phyloP scores from a whole-genome alignment of 2,113 vertebrate species.

The Vireo altiloquus region DNA sequence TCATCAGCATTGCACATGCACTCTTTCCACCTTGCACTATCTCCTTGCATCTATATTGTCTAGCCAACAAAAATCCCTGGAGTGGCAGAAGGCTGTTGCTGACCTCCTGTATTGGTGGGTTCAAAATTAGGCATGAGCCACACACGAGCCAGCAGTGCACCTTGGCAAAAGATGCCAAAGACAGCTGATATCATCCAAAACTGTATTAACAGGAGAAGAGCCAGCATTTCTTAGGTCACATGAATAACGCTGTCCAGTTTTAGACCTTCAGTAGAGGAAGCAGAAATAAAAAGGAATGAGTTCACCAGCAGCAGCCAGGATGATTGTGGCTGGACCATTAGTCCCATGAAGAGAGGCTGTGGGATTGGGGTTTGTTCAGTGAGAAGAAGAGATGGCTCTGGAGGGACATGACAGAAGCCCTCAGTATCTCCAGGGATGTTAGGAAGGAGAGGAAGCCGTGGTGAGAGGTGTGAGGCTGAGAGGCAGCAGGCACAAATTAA shows the following conservation, averaged over 20 bases:
- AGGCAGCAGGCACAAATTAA: background rate
- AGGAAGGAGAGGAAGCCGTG: background rate
- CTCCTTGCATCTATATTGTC: background rate
- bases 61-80: background rate
- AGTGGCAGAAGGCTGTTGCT: background rate
- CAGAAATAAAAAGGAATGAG: background rate
- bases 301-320: background rate
- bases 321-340: background rate
- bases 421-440: background rate
- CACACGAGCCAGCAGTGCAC: rapidly evolving
- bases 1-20: background rate
- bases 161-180: background rate
- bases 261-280: background rate
- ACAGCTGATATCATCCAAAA: background rate
- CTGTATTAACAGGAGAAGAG: background rate
- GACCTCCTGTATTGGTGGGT: background rate
- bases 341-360: background rate
- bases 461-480: background rate
- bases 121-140: background rate
- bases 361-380: background rate
- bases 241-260: background rate
- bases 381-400: background rate
- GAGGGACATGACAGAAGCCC: background rate
- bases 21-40: background rate
- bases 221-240: background rate